Conservation (phyloP, 1,140 invertebrate species). For the Ylistrum balloti region DNA sequence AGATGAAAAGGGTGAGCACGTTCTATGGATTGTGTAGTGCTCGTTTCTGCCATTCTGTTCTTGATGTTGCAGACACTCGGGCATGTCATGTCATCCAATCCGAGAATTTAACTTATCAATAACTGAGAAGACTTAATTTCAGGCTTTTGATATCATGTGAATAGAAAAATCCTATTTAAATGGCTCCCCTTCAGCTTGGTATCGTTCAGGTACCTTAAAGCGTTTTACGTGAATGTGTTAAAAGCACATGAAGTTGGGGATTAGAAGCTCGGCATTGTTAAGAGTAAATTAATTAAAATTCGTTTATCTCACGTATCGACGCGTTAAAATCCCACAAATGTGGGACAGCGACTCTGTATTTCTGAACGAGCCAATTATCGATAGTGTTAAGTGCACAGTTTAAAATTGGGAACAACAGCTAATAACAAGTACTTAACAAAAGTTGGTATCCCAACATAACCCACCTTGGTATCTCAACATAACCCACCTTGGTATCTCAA, state of each 20-base stretch:
- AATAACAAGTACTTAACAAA: too few relatives aligned
- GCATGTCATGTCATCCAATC: not conserved
- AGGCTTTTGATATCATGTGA: not conserved
- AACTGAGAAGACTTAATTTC: not conserved
- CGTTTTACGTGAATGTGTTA: not conserved
- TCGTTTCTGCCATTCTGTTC: not conserved
- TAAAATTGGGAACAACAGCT: too few relatives aligned
- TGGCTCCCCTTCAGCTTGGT: not conserved
- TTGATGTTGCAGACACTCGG: not conserved
- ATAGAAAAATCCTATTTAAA: not conserved
- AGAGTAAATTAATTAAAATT: conserved; percentile 20
- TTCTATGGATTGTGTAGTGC: too few relatives aligned
- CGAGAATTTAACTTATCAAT: not conserved
- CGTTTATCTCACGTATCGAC: not conserved
- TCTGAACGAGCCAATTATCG: not conserved
- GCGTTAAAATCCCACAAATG: not conserved
- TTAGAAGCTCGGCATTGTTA: not conserved
- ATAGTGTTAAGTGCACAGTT: not conserved
- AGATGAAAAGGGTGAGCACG: not conserved
- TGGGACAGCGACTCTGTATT: not conserved
- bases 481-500: too few relatives aligned
- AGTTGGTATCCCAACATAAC: too few relatives aligned
- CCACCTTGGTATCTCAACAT: too few relatives aligned
- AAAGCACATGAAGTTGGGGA: not conserved
- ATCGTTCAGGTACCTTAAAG: not conserved